Base-by-base conservation (phyloP, 2,797 vertebrate species). In the Podargus strigoides region DNA sequence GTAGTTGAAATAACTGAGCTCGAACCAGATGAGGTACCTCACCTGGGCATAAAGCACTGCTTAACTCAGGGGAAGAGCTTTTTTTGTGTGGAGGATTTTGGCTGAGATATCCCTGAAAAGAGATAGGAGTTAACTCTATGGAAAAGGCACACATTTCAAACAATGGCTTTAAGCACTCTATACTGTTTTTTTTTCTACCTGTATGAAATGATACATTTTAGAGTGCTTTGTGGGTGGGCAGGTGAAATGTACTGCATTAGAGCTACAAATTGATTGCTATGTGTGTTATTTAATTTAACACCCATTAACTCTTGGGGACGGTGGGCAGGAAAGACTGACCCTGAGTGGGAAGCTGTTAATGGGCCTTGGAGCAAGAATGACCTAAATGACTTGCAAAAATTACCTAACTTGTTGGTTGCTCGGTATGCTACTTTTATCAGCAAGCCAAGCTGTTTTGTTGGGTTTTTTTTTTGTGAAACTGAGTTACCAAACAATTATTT, bases 391-490 rank as follows among this genome's bases (percentile, higher is more conserved):
- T 94, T 76, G 78, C 39, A 96, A 89, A 97, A 95, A 92, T 89
- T 85, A 95, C 91, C 82, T 84, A 90, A 92, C 63, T 96, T 95
- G 21, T 68, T 83, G 34, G 5, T 66, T 93, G 91, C 87, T 90
- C 96, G 91, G 75, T 95, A 86, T 67, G 37, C 77, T 85, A 67
- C 92, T 97, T 97, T 90, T 94, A 93, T 91, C 75, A 93, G 79
- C 70, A 85, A 81, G 22, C 42, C 87, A 78, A 91, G 91, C 76
- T 76, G 67, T 75, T 96, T 96, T 42, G n/a, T n/a, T n/a, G n/a
- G n/a, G n/a, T 74, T 96, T 46, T 46, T 96, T 90, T 87, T 27
- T 64, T 90, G 81, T 58, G 28, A 59, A 79, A 32, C 36, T 16
- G 28, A 75, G 37, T 81, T 90, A 44, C 23, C 90, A 84, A 97